Percentiles rank a stretch among this genome's conserved stretches.
These are phyloP conservation scores for Ochotona curzoniae DNA, from an alignment of 2,113 vertebrate genomes.

Conservation along the genomic window DNA sequence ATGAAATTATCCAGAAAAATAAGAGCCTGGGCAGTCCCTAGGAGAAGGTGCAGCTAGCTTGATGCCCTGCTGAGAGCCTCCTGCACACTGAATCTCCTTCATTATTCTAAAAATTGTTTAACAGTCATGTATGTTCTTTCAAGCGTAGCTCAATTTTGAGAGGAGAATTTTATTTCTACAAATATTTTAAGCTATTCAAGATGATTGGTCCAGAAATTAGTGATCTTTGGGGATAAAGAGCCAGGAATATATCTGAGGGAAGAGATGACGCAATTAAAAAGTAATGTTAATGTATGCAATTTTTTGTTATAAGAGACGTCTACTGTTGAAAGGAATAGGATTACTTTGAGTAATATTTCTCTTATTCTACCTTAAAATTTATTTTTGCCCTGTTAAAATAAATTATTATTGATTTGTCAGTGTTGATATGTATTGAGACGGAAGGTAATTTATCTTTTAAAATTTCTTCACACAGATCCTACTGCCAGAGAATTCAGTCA, in stretches of 20 bases:
- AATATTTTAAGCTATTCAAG: neutral
- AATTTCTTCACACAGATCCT: neutral
- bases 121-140: neutral
- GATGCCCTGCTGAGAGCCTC: neutral
- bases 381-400: neutral
- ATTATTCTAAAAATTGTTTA: neutral
- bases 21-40: neutral
- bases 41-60: neutral
- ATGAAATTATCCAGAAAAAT: neutral
- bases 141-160: neutral
- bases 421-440: neutral
- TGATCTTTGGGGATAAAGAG: neutral
- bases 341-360: slow-evolving; percentile 8
- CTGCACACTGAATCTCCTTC: neutral
- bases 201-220: neutral
- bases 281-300: neutral
- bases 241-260: too few relatives aligned
- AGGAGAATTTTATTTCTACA: slow-evolving; percentile 3
- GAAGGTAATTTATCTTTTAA: slow-evolving; percentile 31
- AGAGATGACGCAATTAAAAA: neutral
- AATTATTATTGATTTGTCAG: neutral
- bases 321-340: neutral
- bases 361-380: neutral
- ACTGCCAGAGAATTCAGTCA: neutral
- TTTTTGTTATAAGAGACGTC: neutral